A percentile compares a stretch with the other conserved stretches of the same genome.
Evolutionary conservation across 2,888 invertebrate species (phyloP).

Genomic region (Polydrusus cervinus): DNA sequence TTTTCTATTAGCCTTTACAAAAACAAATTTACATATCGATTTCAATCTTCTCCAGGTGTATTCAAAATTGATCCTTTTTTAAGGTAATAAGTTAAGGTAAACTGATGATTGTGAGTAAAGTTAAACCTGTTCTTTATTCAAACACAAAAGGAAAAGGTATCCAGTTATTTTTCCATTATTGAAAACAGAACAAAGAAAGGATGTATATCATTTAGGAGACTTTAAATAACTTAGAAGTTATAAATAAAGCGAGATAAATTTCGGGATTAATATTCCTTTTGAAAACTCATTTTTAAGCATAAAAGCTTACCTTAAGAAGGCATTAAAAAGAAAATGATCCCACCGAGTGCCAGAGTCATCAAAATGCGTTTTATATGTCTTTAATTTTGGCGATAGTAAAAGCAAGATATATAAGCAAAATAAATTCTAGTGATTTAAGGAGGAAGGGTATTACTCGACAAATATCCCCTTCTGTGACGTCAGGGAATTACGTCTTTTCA

Average conservation of each 20-base stretch:
- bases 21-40: background rate
- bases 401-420: slow-evolving; percentile 9
- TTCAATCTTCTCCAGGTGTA: slow-evolving; percentile 1
- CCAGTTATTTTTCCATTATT: slow-evolving; percentile 24
- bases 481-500: slow-evolving; percentile 13
- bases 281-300: slow-evolving; percentile 20
- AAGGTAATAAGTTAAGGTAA: slow-evolving; percentile 5
- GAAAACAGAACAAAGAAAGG: slow-evolving; percentile 17
- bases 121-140: slow-evolving; percentile 2
- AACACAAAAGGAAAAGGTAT: slow-evolving; percentile 14
- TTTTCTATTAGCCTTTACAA: background rate
- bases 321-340: slow-evolving; percentile 1
- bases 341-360: background rate
- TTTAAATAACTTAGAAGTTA: slow-evolving; percentile 16
- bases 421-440: slow-evolving; percentile 5
- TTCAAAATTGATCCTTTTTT: slow-evolving; percentile 2
- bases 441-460: background rate
- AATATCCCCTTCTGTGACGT: slow-evolving; percentile 1
- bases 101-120: background rate
- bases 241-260: slow-evolving; percentile 23
- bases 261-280: slow-evolving; percentile 24
- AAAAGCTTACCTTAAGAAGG: slow-evolving; percentile 12
- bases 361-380: background rate
- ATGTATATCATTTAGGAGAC: slow-evolving; percentile 2
- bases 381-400: slow-evolving; percentile 7